Evolutionary conservation across 2,888 invertebrate species (phyloP).

Genomic region (Parelbella ahira): DNA sequence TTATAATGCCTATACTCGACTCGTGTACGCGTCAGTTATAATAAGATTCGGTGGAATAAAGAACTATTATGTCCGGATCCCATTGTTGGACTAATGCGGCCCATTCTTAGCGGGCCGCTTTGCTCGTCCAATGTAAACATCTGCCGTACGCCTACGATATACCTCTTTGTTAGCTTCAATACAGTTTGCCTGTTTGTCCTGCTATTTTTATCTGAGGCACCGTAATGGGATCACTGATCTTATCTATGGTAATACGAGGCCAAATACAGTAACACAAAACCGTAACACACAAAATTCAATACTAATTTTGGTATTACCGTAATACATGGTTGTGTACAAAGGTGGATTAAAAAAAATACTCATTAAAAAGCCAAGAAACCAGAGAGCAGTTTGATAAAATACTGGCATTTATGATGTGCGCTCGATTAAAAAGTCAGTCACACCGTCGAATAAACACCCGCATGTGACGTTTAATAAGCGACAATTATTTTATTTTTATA

Average conservation of each 20-base stretch:
- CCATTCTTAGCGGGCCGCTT: constrained; percentile 41
- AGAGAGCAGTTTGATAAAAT: constrained; percentile 26
- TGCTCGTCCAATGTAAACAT: constrained; percentile 52
- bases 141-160: constrained; percentile 51
- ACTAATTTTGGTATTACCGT: too few relatives aligned
- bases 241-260: too few relatives aligned
- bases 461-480: constrained; percentile 66
- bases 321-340: too few relatives aligned
- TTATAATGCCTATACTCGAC: constrained; percentile 24
- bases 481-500: constrained; percentile 75
- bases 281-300: too few relatives aligned
- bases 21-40: constrained; percentile 54
- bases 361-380: background rate
- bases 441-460: constrained; percentile 51
- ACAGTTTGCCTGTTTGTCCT: constrained; percentile 30
- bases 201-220: constrained; percentile 33
- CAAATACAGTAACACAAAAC: too few relatives aligned
- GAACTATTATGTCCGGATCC: constrained; percentile 51
- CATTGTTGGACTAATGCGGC: constrained; percentile 55
- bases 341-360: too few relatives aligned
- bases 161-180: constrained; percentile 36
- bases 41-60: constrained; percentile 61
- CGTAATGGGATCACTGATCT: constrained; percentile 32
- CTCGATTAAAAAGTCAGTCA: constrained; percentile 42
- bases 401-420: constrained; percentile 28